Percentiles rank a stretch among this genome's conserved stretches.
Conservation (phyloP, 2,113 vertebrate species). For the Colinus virginianus region DNA sequence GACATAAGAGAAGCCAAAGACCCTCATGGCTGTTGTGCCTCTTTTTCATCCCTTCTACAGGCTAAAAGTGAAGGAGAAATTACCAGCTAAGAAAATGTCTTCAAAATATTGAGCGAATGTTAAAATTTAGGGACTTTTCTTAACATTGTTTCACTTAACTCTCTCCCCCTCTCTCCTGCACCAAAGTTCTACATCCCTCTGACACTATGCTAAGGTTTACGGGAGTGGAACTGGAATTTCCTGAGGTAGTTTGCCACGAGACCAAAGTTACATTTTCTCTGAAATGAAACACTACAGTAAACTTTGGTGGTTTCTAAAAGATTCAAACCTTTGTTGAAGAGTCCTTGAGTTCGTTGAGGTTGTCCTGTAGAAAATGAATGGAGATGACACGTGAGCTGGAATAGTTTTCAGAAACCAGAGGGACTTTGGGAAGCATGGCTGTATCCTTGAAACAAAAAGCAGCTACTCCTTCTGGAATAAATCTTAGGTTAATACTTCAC, state of each 20-base stretch:
- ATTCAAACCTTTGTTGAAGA: constrained; percentile 95
- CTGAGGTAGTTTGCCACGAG: neutral
- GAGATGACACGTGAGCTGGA: constrained; percentile 99
- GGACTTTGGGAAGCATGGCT: constrained; percentile 82
- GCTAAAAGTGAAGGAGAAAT: neutral
- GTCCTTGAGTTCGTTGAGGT: constrained; percentile 98
- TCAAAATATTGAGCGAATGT: neutral
- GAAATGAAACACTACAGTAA: constrained; percentile 4
- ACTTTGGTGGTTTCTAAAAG: constrained; percentile 68
- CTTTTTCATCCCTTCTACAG: neutral
- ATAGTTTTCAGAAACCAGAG: constrained; percentile 88
- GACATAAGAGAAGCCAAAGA: neutral
- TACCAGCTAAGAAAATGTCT: neutral
- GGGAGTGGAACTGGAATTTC: neutral
- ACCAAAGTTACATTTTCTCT: neutral
- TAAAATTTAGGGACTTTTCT: neutral
- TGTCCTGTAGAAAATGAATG: constrained; percentile 99
- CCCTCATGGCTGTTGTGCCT: neutral
- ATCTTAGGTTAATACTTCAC: constrained; percentile 77
- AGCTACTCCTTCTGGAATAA: constrained; percentile 89
- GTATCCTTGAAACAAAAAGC: constrained; percentile 83
- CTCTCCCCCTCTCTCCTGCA: neutral
- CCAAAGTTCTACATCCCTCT: neutral
- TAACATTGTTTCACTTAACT: neutral
- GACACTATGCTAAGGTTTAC: neutral